Percentiles rank a stretch among this genome's conserved stretches.
Evolutionary conservation across 2,888 invertebrate species (phyloP).

Genomic region (Gastrophysa polygoni): DNA sequence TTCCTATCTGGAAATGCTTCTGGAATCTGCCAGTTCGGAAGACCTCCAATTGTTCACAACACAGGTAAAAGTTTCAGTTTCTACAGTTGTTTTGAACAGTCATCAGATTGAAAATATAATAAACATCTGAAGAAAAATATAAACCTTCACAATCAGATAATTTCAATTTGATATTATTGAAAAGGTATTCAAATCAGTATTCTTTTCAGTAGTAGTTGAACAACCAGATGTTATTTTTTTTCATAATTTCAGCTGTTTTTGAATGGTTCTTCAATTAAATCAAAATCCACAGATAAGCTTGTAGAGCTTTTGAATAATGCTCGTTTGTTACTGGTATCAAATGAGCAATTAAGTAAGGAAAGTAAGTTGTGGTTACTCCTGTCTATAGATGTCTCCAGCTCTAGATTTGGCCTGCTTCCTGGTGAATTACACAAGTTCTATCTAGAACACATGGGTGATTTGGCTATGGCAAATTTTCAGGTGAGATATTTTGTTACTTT

Average conservation of each 20-base stretch:
- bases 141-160: no score
- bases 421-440: slow-evolving; percentile 55
- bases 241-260: slow-evolving; percentile 51
- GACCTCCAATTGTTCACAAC: slow-evolving; percentile 56
- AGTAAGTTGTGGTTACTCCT: slow-evolving; percentile 56
- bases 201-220: no score
- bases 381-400: slow-evolving; percentile 55
- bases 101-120: no score
- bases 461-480: slow-evolving; percentile 51
- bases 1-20: slow-evolving; percentile 54
- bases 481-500: slow-evolving; percentile 41
- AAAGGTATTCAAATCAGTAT: no score
- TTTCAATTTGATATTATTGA: no score
- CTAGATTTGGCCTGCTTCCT: slow-evolving; percentile 53
- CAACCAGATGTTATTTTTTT: no score
- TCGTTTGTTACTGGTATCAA: slow-evolving; percentile 50
- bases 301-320: slow-evolving; percentile 51
- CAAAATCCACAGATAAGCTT: slow-evolving; percentile 45
- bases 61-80: slow-evolving; percentile 49
- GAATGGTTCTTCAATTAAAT: slow-evolving; percentile 51
- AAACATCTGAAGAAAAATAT: no score
- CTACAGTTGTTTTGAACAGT: neutral
- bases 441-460: slow-evolving; percentile 51
- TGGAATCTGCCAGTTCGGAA: slow-evolving; percentile 52
- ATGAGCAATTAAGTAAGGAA: slow-evolving; percentile 48